A percentile compares a stretch with the other conserved stretches of the same genome.
Conservation (phyloP, 2,797 vertebrate species). For the Galagoides demidoff region DNA sequence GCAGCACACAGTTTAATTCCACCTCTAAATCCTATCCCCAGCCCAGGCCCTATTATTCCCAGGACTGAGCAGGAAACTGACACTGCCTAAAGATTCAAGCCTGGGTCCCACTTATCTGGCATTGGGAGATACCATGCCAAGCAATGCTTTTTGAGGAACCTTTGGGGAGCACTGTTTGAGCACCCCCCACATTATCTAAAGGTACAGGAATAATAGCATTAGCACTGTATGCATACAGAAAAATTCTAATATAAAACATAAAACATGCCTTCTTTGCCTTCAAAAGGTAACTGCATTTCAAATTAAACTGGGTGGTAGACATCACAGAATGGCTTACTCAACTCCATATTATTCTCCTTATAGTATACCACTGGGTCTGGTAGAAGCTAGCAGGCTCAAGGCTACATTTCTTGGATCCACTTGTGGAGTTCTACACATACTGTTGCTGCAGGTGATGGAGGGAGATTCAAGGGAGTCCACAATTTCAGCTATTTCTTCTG, state of each 20-base stretch:
- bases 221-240: neutral
- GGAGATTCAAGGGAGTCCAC: fast-evolving
- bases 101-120: neutral
- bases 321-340: neutral
- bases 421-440: fast-evolving
- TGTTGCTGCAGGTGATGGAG: too few relatives aligned
- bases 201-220: neutral
- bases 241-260: neutral
- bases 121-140: neutral
- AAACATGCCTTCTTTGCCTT: neutral
- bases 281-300: neutral
- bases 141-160: neutral
- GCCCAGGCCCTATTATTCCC: neutral
- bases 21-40: neutral
- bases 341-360: too few relatives aligned
- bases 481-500: neutral
- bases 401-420: too few relatives aligned
- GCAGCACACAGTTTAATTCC: too few relatives aligned
- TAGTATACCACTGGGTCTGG: too few relatives aligned
- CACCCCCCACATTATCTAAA: neutral
- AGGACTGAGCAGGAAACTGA: neutral
- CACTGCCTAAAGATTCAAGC: neutral
- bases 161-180: neutral
- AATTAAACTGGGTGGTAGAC: neutral
- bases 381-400: neutral